Percentiles rank a stretch among this genome's conserved stretches.
These are phyloP conservation scores for Drosophila truncata DNA, from an alignment of 1,140 invertebrate genomes.

Conservation along the genomic window DNA sequence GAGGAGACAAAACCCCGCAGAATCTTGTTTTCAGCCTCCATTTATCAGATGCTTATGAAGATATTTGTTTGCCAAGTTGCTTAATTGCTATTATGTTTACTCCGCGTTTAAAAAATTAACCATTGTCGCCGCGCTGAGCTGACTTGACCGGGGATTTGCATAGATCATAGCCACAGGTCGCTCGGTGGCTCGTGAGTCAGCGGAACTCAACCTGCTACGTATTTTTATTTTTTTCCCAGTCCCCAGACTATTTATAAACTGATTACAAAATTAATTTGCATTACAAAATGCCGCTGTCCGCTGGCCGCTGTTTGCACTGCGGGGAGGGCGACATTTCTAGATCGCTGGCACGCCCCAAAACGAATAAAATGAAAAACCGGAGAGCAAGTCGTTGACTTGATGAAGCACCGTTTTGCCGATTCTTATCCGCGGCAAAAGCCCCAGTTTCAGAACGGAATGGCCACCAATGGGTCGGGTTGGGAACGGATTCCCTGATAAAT, in stretches of 20 bases:
- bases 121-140: conserved; percentile 41
- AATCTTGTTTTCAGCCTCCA: conserved; percentile 70
- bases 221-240: conserved; percentile 37
- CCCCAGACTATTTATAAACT: conserved; percentile 60
- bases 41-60: conserved; percentile 69
- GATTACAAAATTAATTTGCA: conserved; percentile 77
- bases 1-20: conserved; percentile 26
- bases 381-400: conserved; percentile 75
- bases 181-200: conserved; percentile 55
- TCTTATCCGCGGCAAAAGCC: conserved; percentile 31
- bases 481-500: conserved; percentile 60
- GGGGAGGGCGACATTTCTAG: conserved; percentile 61
- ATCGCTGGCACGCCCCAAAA: conserved; percentile 59
- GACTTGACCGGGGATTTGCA: conserved; percentile 68
- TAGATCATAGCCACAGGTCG: conserved; percentile 37
- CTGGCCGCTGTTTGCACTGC: neutral
- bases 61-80: conserved; percentile 68
- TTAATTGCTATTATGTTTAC: conserved; percentile 79
- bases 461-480: conserved; percentile 9
- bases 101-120: conserved; percentile 38
- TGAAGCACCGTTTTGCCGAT: conserved; percentile 51
- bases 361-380: neutral
- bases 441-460: neutral
- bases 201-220: conserved; percentile 35
- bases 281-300: conserved; percentile 59